Evolutionary conservation across 2,113 vertebrate species (phyloP), one percentile per base, ranked within the genome.

Genomic region (Cephalopterus ornatus): DNA sequence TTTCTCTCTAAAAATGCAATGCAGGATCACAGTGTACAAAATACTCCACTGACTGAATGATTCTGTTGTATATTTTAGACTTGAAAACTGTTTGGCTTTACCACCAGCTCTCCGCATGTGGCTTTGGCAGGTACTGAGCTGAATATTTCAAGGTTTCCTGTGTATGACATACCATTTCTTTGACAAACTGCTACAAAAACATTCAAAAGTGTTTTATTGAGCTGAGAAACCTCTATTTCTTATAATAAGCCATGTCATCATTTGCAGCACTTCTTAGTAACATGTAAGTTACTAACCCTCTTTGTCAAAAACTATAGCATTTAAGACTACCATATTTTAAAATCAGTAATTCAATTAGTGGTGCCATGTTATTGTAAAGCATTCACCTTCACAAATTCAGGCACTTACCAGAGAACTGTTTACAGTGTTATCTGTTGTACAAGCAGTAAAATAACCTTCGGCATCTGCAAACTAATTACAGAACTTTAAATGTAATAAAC

Each of bases 341-440:
- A 68, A 90, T n/a, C 30, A 42, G 2, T 19, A 85, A 42, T 33
- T 75, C 63, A 83, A 6, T 81, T 9, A 66, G 74, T 3, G 59
- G 35, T 44, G n/a, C 65, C 58, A 30, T 5, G 8, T 37, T 49
- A 73, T 35, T 44, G 35, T n/a, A 87, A 94, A 83, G 30, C 49
- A 79, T 2, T 24, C 18, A 76, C 55, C 14, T 59, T 63, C 44
- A 70, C 28, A 95, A 93, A 72, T 47, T 15, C 71, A 79, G 86
- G 42, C 75, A 98, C 99, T 93, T 98, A 99, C 99, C 98, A 99
- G 98, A 90, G 98, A 98, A 97, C 99, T 98, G 97, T 97, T 99
- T 91, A 98, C 96, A 95, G 98, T 94, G 63, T 97, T 98, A 92
- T 99, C 99, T 85, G 98, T 98, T 97, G 98, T 97, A 96, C 99